Base-by-base conservation (phyloP, 1,140 invertebrate genomes). In the Helicorthomorpha holstii region DNA sequence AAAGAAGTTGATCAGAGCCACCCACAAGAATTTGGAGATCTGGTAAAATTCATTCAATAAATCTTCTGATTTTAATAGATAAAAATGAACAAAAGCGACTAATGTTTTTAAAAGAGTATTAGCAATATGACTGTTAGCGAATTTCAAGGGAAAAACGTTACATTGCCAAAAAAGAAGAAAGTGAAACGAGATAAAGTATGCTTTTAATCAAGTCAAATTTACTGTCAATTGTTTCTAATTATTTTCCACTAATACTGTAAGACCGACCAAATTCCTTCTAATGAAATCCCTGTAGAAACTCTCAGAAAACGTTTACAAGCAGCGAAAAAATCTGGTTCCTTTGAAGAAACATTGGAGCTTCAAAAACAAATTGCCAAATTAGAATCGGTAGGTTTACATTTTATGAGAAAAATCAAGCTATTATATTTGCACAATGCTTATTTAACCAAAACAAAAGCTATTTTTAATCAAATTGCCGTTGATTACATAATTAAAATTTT, bases 1-100 rank as follows among this genome's bases (percentile, higher is more conserved):
- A 61, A 68, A 19, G 68, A 75, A 60, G 79, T 76, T 2, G 78
- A 72, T 56, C 72, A 70, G 10, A 77, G 75, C 48, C 74, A 78
- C 61, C 77, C 78, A 1, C 61, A 68, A 60, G 68, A 78, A 58
- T 79, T 68, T 65, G 77, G 77, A 56, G 70, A 77, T 57, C 50
- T 74, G 51, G 59, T 58, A 54, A 58, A 42, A 29, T 24, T 14
- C 34, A 43, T 42, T 21, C 7, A 34, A 34, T 16, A 34, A 34
- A 34, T 34, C 7, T 34, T 7, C 7, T 7, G 16, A 16, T 16
- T 7, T 16, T 7, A 34, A 34, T 34, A 34, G 16, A 34, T 34
- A 7, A 34, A 34, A 7, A 34, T 7, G 7, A 34, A 34, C 29
- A 16, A 34, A n/a, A n/a, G n/a, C 7, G 16, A 34, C 29, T 7